Evolutionary conservation across 2,888 invertebrate genomes (phyloP).

Genomic region (Nycteola revayana): DNA sequence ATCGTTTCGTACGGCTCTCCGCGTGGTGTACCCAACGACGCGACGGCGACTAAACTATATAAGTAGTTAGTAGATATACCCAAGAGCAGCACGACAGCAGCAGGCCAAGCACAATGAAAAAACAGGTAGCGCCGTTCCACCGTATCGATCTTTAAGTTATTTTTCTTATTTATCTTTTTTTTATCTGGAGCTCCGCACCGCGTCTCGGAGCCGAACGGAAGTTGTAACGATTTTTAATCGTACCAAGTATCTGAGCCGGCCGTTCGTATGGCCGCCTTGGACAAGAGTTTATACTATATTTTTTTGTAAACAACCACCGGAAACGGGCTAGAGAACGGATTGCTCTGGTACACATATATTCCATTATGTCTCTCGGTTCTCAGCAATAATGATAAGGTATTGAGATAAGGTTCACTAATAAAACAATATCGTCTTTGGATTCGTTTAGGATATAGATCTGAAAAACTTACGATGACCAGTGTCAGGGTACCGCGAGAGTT

Average conservation of each 20-base stretch:
- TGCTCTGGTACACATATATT: slow-evolving; percentile 75
- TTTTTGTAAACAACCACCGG: slow-evolving; percentile 80
- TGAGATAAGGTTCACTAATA: slow-evolving; percentile 55
- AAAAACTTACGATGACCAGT: slow-evolving; percentile 16
- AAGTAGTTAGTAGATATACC: slow-evolving; percentile 2
- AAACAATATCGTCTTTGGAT: slow-evolving; percentile 43
- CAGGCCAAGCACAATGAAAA: slow-evolving; percentile 64
- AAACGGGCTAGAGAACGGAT: slow-evolving; percentile 67
- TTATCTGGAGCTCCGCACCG: slow-evolving; percentile 69
- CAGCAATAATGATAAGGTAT: slow-evolving; percentile 65
- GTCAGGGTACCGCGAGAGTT: slow-evolving; percentile 1
- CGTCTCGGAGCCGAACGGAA: slow-evolving; percentile 75
- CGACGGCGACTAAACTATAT: not conserved
- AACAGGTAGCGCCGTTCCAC: slow-evolving; percentile 78
- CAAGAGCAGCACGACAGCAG: slow-evolving; percentile 45
- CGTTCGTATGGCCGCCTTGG: slow-evolving; percentile 61
- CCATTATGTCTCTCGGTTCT: slow-evolving; percentile 69
- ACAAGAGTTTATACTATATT: slow-evolving; percentile 62
- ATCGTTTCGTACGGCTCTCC: too few species aligned
- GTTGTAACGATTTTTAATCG: slow-evolving; percentile 82
- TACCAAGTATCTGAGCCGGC: slow-evolving; percentile 72
- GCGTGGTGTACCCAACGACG: too few species aligned
- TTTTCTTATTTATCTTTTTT: slow-evolving; percentile 79
- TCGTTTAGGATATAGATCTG: slow-evolving; percentile 25
- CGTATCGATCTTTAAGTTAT: slow-evolving; percentile 78